Evolutionary conservation across 2,797 vertebrate genomes (phyloP).

Genomic region (Acanthurus tractus): DNA sequence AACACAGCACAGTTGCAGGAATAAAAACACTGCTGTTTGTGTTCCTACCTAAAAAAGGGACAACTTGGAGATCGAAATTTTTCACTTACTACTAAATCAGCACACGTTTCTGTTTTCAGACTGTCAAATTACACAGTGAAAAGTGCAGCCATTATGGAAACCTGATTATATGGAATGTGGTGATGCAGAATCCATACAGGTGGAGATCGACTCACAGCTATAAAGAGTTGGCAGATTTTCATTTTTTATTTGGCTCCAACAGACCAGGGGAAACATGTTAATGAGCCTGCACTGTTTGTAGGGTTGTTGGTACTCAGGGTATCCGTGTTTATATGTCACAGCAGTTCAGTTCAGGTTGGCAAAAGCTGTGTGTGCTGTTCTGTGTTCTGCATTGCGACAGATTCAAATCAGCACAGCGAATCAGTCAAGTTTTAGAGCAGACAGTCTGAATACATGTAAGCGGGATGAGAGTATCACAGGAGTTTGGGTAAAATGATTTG

Average conservation of each 20-base stretch:
- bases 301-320: neutral
- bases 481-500: neutral
- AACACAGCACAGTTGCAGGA: conserved; percentile 1
- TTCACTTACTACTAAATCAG: neutral
- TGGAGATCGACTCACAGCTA: neutral
- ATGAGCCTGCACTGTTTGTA: conserved; percentile 10
- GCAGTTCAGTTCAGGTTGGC: neutral
- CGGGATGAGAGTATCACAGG: neutral
- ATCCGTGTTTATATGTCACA: neutral
- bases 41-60: neutral
- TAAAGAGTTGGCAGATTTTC: neutral
- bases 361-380: neutral
- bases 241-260: neutral
- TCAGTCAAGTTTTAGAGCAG: conserved; percentile 1
- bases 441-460: neutral
- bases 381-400: neutral
- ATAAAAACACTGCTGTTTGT: neutral
- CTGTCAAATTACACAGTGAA: neutral
- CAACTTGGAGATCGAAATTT: neutral
- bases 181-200: neutral
- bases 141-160: neutral
- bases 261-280: neutral
- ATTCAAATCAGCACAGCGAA: conserved; percentile 9
- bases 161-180: neutral
- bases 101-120: neutral